These are phyloP conservation scores for Danio jaintianensis DNA, from an alignment of 2,797 vertebrate genomes.

Conservation along the genomic window DNA sequence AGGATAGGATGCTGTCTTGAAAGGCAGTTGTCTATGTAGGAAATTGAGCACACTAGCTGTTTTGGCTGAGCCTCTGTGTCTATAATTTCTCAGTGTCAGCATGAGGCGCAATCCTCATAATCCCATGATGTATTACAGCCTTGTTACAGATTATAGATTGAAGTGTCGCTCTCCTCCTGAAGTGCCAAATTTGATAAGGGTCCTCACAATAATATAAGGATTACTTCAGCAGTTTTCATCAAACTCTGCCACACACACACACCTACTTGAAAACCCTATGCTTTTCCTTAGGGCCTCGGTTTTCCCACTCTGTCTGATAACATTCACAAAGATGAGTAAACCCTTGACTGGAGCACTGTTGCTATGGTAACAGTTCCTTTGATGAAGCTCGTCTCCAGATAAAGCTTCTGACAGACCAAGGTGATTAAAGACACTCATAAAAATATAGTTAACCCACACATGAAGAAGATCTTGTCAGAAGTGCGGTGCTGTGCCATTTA, in stretches of 20 bases:
- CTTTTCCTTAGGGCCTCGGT: slow-evolving; percentile 33
- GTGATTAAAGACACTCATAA: slow-evolving; percentile 51
- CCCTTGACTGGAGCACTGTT: slow-evolving; percentile 56
- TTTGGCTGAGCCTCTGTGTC: not conserved
- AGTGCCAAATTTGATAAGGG: slow-evolving; percentile 23
- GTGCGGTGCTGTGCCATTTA: not conserved
- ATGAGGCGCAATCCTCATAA: slow-evolving; percentile 2
- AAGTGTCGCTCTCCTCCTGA: not conserved
- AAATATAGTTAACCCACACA: slow-evolving; percentile 20
- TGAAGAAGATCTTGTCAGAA: slow-evolving; percentile 2
- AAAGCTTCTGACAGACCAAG: slow-evolving; percentile 45
- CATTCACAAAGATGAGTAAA: slow-evolving; percentile 29
- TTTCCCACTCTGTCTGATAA: slow-evolving; percentile 34
- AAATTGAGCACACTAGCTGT: slow-evolving; percentile 13
- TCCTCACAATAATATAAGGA: slow-evolving; percentile 22
- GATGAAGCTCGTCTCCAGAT: slow-evolving; percentile 53
- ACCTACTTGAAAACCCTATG: slow-evolving; percentile 27
- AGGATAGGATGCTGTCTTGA: not conserved
- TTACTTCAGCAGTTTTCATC: slow-evolving; percentile 30
- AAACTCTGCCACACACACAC: slow-evolving; percentile 15
- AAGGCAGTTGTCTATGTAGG: not conserved
- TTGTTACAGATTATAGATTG: slow-evolving; percentile 24
- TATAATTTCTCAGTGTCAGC: not conserved
- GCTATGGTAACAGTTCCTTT: slow-evolving; percentile 63
- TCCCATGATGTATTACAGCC: slow-evolving; percentile 27